Conservation (phyloP, 2,888 invertebrate genomes). For the Ectemnius lituratus region DNA sequence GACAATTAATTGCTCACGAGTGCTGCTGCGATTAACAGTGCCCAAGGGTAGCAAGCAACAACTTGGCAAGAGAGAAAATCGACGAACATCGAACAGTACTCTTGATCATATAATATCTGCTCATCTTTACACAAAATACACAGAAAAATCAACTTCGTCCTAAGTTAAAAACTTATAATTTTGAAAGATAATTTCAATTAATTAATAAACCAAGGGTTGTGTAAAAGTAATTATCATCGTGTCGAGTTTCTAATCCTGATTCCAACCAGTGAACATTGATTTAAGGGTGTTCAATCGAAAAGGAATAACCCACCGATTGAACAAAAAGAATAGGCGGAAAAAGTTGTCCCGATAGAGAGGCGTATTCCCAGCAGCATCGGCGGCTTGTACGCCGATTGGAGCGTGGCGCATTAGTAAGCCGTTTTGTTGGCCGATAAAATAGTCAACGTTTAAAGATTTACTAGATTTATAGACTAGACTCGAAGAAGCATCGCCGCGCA, state of each 20-base stretch:
- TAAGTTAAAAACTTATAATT: too few relatives aligned
- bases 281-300: background rate
- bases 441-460: slow-evolving; percentile 69
- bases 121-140: slow-evolving; percentile 25
- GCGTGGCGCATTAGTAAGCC: slow-evolving; percentile 69
- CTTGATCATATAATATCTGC: background rate
- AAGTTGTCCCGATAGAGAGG: slow-evolving; percentile 26
- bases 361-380: slow-evolving; percentile 59
- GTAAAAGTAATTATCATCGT: too few relatives aligned
- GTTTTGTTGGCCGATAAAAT: slow-evolving; percentile 71
- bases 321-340: slow-evolving; percentile 8
- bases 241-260: background rate
- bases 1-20: slow-evolving; percentile 65
- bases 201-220: too few relatives aligned
- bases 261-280: background rate
- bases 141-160: too few relatives aligned
- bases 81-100: slow-evolving; percentile 42
- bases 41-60: slow-evolving; percentile 25
- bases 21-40: slow-evolving; percentile 63
- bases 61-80: slow-evolving; percentile 8
- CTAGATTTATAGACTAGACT: slow-evolving; percentile 71
- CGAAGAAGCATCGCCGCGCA: slow-evolving; percentile 22
- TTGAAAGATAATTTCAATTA: too few relatives aligned
- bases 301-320: background rate
- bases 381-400: slow-evolving; percentile 60